phyloP scores from a whole-genome alignment of 2,797 vertebrate species.

The Myoxocephalus aenaeus region DNA sequence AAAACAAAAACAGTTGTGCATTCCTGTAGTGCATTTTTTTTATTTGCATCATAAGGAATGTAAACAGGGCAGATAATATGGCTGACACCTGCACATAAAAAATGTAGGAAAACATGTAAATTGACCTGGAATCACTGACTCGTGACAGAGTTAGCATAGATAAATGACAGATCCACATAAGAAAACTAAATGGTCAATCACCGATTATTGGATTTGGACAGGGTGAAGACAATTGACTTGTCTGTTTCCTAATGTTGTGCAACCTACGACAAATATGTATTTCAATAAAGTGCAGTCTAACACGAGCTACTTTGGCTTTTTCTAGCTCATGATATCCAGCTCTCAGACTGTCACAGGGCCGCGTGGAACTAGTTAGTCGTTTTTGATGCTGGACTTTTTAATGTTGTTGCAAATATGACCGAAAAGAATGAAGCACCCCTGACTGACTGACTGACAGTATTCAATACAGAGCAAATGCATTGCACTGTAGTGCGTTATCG shows the following conservation, averaged over 20 bases:
- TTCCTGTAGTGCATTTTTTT: not conserved
- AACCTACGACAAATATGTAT: not conserved
- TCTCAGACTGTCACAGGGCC: not conserved
- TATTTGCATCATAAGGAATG: not conserved
- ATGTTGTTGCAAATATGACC: not conserved
- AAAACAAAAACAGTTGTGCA: not conserved
- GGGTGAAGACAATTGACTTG: not conserved
- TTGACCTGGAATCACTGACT: not conserved
- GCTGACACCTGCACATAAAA: not conserved
- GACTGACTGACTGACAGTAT: no score
- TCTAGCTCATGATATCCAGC: not conserved
- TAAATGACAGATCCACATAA: not conserved
- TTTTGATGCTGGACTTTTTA: not conserved
- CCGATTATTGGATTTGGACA: not conserved
- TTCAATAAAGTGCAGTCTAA: not conserved
- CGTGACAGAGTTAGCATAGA: not conserved
- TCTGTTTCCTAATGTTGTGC: not conserved
- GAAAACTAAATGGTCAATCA: not conserved
- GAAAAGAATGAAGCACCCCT: not conserved
- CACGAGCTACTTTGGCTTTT: not conserved
- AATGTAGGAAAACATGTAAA: not conserved
- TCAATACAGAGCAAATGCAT: not conserved
- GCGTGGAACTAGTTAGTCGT: not conserved
- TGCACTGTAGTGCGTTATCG: not conserved
- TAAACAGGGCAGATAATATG: not conserved